Conservation (phyloP, 2,797 vertebrate species). For the Melanotaenia nigrans region DNA sequence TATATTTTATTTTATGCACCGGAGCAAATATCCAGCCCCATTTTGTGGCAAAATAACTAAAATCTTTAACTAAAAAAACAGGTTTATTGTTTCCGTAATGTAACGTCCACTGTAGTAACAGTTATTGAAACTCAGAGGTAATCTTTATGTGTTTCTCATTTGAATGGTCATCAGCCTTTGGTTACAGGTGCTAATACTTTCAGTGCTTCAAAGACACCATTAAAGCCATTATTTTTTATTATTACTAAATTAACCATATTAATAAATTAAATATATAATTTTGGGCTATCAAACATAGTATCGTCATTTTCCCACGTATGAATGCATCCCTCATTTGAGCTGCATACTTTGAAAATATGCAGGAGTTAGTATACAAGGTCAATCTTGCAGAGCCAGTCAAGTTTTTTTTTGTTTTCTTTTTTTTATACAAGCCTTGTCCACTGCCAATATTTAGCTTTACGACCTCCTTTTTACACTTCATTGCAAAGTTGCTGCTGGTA, state of each 20-base stretch:
- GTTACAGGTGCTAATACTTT: not conserved
- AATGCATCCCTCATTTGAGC: not conserved
- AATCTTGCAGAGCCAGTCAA: not conserved
- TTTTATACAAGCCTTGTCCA: not conserved
- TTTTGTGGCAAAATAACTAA: slow-evolving; percentile 68
- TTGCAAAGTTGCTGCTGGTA: not conserved
- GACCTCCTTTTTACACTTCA: not conserved
- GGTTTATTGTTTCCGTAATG: no score
- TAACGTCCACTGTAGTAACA: no score
- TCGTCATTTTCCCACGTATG: not conserved
- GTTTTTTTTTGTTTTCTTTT: not conserved
- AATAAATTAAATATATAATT: not conserved
- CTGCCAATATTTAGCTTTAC: not conserved
- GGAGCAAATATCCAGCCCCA: slow-evolving; percentile 62
- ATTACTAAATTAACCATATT: not conserved
- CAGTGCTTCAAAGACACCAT: slow-evolving; percentile 11
- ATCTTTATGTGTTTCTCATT: not conserved
- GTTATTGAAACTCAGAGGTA: no score
- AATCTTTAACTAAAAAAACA: no score
- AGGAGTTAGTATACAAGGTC: not conserved
- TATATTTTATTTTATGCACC: slow-evolving; percentile 21
- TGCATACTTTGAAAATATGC: not conserved
- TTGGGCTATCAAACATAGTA: not conserved
- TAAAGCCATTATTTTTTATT: not conserved
- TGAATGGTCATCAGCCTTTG: slow-evolving; percentile 13